Evolutionary conservation across 2,888 invertebrate species (phyloP), one percentile per base, ranked within the genome.

Genomic region (Cheilosia variabilis): DNA sequence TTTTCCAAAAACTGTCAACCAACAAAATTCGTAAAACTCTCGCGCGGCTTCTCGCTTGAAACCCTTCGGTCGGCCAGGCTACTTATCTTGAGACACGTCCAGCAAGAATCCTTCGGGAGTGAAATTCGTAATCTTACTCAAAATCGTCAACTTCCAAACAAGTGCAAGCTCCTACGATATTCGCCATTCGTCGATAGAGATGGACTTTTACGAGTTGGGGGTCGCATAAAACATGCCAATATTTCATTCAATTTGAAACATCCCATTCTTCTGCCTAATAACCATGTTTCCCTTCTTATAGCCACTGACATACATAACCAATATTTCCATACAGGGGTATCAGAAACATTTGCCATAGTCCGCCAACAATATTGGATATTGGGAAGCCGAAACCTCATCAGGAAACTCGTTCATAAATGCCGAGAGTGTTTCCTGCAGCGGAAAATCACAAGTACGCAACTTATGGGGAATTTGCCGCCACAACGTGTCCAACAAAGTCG

Each of bases 301-400:
- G 31, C 55, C 19, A 50, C 27, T 10, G 37, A 81, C 77, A 83
- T 19, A 78, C 77, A 83, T n/a, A 31, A 52, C 2, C 41, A 19
- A 2, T 17, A 76, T 37, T 37, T 87, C 1, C 81, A 84, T 50
- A 22, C 65, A 5, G 81, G 84, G 4, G 47, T 76, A 7, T 66
- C 79, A n/a, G 57, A 57, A 31, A 79, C 76, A 13, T 69, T 80
- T 15, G 17, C 41, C 2, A 58, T 69, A 6, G 22, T 71, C 0
- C 62, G 80, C 1, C 80, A 87, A 41, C 72, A 73, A 22, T 83
- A 69, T 34, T 87, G 82, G 79, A 76, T 83, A n/a, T 13, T 87
- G 34, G 69, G 82, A 2, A 71, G 73, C 34, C 58, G 71, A 2
- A 81, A 75, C 15, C 31, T 80, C 0, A 69, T 84, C 15, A 75